Base-by-base conservation (phyloP, 2,888 invertebrate genomes). In the Priocnemis perturbator region DNA sequence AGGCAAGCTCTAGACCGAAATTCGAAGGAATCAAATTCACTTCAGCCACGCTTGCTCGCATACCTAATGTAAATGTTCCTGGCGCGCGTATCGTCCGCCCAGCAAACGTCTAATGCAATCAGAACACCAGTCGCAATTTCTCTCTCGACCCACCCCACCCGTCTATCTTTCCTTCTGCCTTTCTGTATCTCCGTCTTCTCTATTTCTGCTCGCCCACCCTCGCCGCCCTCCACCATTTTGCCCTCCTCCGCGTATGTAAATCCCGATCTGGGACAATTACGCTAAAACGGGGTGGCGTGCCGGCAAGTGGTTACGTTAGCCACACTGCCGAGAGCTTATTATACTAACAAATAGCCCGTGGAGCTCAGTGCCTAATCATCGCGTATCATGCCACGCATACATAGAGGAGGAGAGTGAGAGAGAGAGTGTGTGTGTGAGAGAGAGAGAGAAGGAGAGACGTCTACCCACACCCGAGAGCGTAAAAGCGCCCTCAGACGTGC, bases 341-440 rank as follows among this genome's bases (percentile, higher is more conserved):
- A 89, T 88, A 89, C 89, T 89, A 88, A 89, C 89, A 88, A 89
- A 89, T 89, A 87, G 88, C 87, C 87, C 86, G 83, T 83, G 83
- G 85, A 88, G 87, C 84, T 85, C 84, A 76, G 73, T 81, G 85
- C 81, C 88, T 88, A 89, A 89, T 88, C 89, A 88, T 88, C 87
- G 87, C 87, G 84, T 88, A 88, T 88, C 88, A 86, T 88, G 88
- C 86, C 83, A 86, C 79, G 78, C 78, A 81, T 73, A 78, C 79
- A 77, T 55, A 69, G 44, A 52, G 26, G 58, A 37, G 37, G 11
- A 26, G 26, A 7, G 26, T 26, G 26, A 26, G 26, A 26, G 26
- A 26, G 26, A 26, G 26, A 26, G n/a, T n/a, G n/a, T n/a, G n/a
- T n/a, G n/a, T n/a, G n/a, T n/a, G n/a, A n/a, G 37, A 37, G 37